Evolutionary conservation across 2,888 invertebrate genomes (phyloP).

Genomic region (Volucella inanis): DNA sequence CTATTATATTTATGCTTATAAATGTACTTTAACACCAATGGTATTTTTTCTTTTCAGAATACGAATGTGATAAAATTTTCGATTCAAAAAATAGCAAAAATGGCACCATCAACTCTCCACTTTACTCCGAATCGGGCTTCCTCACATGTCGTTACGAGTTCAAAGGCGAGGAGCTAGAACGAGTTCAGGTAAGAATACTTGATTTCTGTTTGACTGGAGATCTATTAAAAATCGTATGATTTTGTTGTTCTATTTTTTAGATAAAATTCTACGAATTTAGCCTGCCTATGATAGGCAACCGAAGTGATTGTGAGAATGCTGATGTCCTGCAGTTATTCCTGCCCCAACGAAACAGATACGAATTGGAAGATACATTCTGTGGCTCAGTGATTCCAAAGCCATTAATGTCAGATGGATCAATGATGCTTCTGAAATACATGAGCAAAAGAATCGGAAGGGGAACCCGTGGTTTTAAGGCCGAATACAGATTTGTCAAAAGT

Average conservation of each 20-base stretch:
- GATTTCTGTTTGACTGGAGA: background rate
- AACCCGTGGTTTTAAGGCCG: conserved; percentile 93
- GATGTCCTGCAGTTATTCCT: conserved; percentile 86
- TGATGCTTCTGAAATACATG: conserved; percentile 93
- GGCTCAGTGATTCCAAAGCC: conserved; percentile 91
- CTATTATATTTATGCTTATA: no score
- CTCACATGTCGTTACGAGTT: conserved; percentile 92
- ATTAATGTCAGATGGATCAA: conserved; percentile 95
- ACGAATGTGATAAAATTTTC: conserved; percentile 90
- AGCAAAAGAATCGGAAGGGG: conserved; percentile 90
- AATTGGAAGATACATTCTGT: conserved; percentile 94
- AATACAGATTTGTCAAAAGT: conserved; percentile 95
- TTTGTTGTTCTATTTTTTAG: conserved; percentile 71
- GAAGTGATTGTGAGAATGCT: conserved; percentile 79
- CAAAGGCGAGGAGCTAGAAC: conserved; percentile 92
- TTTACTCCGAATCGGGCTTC: conserved; percentile 82
- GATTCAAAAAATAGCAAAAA: conserved; percentile 91
- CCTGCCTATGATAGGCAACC: conserved; percentile 80
- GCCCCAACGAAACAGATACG: conserved; percentile 91
- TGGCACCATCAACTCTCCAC: conserved; percentile 92
- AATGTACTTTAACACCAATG: background rate
- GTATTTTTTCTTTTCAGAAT: conserved; percentile 85
- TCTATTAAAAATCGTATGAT: background rate
- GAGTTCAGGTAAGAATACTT: conserved; percentile 88
- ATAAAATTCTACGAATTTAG: conserved; percentile 82